Evolutionary conservation across 2,113 vertebrate genomes (phyloP).

Genomic region (Amphilophus citrinellus): DNA sequence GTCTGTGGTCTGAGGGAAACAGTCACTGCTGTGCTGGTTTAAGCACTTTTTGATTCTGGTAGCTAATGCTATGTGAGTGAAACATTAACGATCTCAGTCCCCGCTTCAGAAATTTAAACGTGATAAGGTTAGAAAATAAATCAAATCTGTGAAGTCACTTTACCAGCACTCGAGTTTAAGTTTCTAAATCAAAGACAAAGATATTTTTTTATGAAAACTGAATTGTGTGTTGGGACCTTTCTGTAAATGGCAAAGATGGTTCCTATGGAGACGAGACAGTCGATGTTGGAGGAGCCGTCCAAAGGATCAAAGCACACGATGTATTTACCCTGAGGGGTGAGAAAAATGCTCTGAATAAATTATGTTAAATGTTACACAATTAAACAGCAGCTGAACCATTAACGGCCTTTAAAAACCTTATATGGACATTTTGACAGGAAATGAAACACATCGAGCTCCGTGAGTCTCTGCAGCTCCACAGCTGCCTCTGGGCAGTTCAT

Average conservation of each 20-base stretch:
- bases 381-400: background rate
- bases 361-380: rapidly evolving
- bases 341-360: background rate
- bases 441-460: background rate
- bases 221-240: slow-evolving; percentile 82
- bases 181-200: background rate
- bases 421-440: background rate
- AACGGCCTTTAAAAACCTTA: background rate
- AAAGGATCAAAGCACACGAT: slow-evolving; percentile 97
- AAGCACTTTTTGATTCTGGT: background rate
- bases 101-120: background rate
- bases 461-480: rapidly evolving
- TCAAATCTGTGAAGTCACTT: background rate
- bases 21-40: background rate
- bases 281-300: slow-evolving; percentile 98
- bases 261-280: slow-evolving; percentile 96
- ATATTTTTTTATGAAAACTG: background rate
- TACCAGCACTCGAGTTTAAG: background rate
- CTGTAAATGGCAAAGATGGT: slow-evolving; percentile 96
- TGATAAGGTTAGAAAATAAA: rapidly evolving
- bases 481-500: background rate
- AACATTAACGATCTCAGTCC: background rate
- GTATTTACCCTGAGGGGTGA: slow-evolving; percentile 90
- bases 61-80: background rate
- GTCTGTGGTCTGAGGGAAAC: slow-evolving; percentile 77